Evolutionary conservation across 1,140 invertebrate species (phyloP).

Genomic region (Drosophila insularis): DNA sequence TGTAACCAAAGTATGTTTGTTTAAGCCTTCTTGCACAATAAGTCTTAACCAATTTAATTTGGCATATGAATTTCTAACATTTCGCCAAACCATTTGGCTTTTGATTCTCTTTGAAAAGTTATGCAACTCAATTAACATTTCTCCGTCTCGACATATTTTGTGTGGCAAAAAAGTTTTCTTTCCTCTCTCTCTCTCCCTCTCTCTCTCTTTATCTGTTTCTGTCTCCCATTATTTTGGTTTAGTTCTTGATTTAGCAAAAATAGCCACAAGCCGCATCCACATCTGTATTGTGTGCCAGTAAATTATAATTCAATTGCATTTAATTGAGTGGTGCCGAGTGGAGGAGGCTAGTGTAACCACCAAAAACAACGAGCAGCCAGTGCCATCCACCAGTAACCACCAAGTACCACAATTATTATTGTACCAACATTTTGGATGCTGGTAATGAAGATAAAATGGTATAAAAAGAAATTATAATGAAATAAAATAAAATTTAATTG

Average conservation of each 20-base stretch:
- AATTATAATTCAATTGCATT: slow-evolving; percentile 72
- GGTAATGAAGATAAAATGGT: slow-evolving; percentile 28
- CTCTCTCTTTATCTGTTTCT: neutral
- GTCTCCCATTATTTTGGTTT: slow-evolving; percentile 5
- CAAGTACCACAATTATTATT: slow-evolving; percentile 60
- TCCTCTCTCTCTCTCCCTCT: too few species aligned
- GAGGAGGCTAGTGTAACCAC: slow-evolving; percentile 19
- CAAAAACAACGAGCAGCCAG: slow-evolving; percentile 3
- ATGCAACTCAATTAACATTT: slow-evolving; percentile 7
- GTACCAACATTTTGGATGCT: slow-evolving; percentile 20
- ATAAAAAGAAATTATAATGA: slow-evolving; percentile 67
- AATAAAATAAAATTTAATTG: slow-evolving; percentile 73
- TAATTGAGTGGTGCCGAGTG: slow-evolving; percentile 61
- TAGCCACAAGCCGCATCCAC: slow-evolving; percentile 15
- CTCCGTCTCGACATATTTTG: neutral
- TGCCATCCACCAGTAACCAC: slow-evolving; percentile 31
- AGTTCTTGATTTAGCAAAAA: slow-evolving; percentile 8
- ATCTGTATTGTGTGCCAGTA: slow-evolving; percentile 29
- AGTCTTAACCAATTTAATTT: neutral
- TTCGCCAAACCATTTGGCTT: neutral
- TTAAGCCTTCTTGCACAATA: too few species aligned
- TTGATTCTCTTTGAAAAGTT: neutral
- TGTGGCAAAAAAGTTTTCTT: neutral
- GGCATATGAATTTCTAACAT: neutral
- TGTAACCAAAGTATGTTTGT: too few species aligned